Conservation (phyloP, 2,888 invertebrate species). For the Urechis unicinctus region DNA sequence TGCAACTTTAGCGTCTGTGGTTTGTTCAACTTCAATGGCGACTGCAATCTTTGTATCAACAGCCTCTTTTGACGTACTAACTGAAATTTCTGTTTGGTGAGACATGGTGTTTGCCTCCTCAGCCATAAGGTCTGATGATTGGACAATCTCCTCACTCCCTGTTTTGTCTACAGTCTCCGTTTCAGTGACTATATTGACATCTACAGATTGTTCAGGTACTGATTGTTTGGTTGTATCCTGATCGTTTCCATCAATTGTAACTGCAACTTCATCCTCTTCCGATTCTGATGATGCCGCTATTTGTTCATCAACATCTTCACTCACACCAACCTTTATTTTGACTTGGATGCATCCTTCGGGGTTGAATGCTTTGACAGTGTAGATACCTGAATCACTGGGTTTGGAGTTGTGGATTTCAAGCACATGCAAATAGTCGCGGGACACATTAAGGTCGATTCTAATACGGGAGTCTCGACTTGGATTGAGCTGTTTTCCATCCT, state of each 20-base stretch:
- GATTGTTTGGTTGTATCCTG: too few relatives aligned
- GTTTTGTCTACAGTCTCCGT: too few relatives aligned
- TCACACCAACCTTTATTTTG: not conserved
- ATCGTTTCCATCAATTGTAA: not conserved
- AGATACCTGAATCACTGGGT: slow-evolving; percentile 9
- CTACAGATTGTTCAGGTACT: too few relatives aligned
- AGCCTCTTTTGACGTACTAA: too few relatives aligned
- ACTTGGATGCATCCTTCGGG: not conserved
- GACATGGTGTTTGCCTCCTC: too few relatives aligned
- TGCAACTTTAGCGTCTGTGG: too few relatives aligned
- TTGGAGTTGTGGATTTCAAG: slow-evolving; percentile 10
- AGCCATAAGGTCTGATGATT: too few relatives aligned
- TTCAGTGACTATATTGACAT: too few relatives aligned
- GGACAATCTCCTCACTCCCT: too few relatives aligned
- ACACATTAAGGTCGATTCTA: slow-evolving; percentile 6
- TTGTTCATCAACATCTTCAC: not conserved
- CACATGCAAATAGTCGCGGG: slow-evolving; percentile 5
- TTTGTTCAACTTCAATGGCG: too few relatives aligned
- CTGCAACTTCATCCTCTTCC: slow-evolving; percentile 7
- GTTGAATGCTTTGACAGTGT: slow-evolving; percentile 1
- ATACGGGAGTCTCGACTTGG: slow-evolving; percentile 13
- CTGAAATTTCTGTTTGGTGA: too few relatives aligned
- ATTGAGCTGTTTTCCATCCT: slow-evolving; percentile 25
- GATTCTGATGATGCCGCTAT: not conserved
- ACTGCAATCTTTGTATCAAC: too few relatives aligned